Evolutionary conservation across 2,888 invertebrate species (phyloP).

Genomic region (Amblyjoppa fuscipennis): DNA sequence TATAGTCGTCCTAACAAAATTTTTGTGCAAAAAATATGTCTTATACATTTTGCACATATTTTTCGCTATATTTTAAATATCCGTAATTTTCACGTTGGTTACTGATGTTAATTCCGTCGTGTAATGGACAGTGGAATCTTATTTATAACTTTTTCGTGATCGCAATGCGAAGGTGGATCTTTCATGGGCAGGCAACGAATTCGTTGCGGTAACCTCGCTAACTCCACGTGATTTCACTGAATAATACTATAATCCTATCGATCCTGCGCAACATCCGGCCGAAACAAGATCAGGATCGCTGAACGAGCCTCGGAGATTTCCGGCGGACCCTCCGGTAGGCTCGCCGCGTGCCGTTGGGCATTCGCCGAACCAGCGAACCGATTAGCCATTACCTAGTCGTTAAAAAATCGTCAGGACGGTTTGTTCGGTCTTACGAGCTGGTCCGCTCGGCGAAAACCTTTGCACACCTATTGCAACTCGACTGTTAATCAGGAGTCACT

Average conservation of each 20-base stretch:
- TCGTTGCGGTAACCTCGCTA: background rate
- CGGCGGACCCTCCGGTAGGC: conserved; percentile 51
- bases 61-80: background rate
- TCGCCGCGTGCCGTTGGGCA: conserved; percentile 25
- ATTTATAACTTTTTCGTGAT: background rate
- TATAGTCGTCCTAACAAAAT: background rate
- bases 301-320: conserved; percentile 63
- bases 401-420: conserved; percentile 66
- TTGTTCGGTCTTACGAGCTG: conserved; percentile 43
- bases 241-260: conserved; percentile 61
- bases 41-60: background rate
- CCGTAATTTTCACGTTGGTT: background rate
- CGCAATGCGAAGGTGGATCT: background rate
- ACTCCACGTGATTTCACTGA: conserved; percentile 54
- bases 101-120: background rate
- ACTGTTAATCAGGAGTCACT: conserved; percentile 15
- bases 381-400: conserved; percentile 62
- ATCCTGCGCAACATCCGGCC: conserved; percentile 64
- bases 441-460: conserved; percentile 23
- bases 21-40: background rate
- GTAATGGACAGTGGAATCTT: background rate
- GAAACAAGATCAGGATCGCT: conserved; percentile 65
- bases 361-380: conserved; percentile 62
- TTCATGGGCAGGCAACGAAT: background rate
- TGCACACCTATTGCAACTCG: conserved; percentile 30